Percentiles rank a stretch among this genome's conserved stretches.
phyloP scores from a whole-genome alignment of 1,140 invertebrate species.

The Mactra quadrangularis region DNA sequence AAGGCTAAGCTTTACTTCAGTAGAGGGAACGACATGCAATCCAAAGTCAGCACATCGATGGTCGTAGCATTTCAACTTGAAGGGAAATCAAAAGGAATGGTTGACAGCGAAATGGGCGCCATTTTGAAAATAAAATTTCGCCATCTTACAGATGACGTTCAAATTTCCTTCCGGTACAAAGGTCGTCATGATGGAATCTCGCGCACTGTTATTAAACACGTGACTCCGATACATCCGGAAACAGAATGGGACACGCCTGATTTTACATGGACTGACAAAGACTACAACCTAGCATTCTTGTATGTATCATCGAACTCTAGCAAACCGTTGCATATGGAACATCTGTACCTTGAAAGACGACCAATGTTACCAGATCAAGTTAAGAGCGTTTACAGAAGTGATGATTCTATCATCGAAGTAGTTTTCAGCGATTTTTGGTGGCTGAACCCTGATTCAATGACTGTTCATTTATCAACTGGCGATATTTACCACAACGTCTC shows the following conservation, averaged over 20 bases:
- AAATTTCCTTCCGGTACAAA: conserved; percentile 45
- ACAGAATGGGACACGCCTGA: conserved; percentile 60
- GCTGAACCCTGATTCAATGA: conserved; percentile 64
- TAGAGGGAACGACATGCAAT: conserved; percentile 10
- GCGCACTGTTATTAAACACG: conserved; percentile 12
- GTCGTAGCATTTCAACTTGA: conserved; percentile 57
- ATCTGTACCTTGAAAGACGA: conserved; percentile 57
- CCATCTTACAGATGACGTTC: conserved; percentile 5
- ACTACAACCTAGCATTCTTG: conserved; percentile 61
- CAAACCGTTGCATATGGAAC: conserved; percentile 46
- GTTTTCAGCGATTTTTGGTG: conserved; percentile 70
- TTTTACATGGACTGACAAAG: conserved; percentile 60
- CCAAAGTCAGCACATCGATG: conserved; percentile 31
- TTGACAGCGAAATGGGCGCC: conserved; percentile 67
- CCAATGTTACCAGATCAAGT: conserved; percentile 59
- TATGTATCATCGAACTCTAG: conserved; percentile 43
- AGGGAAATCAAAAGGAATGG: conserved; percentile 61
- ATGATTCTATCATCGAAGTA: conserved; percentile 60
- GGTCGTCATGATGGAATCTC: conserved; percentile 47
- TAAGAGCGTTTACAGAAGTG: conserved; percentile 51
- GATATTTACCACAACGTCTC: conserved; percentile 56
- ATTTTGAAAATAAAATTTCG: conserved; percentile 58
- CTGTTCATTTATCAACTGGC: conserved; percentile 36
- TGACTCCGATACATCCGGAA: conserved; percentile 21
- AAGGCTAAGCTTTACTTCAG: conserved; percentile 38